Conservation (phyloP, 2,113 vertebrate species). For the Psephotus haematonotus region DNA sequence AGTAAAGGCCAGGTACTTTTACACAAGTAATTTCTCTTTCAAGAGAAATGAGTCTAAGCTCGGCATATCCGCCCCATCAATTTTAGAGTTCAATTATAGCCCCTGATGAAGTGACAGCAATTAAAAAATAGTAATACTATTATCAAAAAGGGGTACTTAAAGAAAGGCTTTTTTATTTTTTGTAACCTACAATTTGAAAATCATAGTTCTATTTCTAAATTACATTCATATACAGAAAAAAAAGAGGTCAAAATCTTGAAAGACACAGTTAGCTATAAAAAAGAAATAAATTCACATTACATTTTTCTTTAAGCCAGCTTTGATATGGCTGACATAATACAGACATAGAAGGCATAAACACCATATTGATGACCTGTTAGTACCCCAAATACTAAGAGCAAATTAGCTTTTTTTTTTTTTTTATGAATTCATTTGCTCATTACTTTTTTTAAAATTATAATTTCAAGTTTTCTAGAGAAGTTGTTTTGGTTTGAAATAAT, state of each 20-base stretch:
- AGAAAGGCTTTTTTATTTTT: not conserved
- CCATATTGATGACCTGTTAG: conserved; percentile 62
- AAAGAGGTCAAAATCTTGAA: not conserved
- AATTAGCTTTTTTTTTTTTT: not conserved
- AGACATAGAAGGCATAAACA: not conserved
- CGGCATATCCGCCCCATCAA: conserved; percentile 4
- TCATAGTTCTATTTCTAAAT: not conserved
- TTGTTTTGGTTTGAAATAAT: conserved; percentile 74
- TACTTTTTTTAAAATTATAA: conserved; percentile 65
- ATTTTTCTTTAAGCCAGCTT: not conserved
- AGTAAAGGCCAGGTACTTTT: conserved; percentile 24
- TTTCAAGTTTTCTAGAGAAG: conserved; percentile 68
- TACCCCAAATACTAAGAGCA: conserved; percentile 33
- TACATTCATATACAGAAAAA: not conserved
- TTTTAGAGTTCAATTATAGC: conserved; percentile 44
- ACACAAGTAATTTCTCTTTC: not conserved
- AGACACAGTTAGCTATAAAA: not conserved
- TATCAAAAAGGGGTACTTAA: not conserved
- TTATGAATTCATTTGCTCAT: conserved; percentile 7
- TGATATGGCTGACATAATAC: not conserved
- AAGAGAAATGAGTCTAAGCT: conserved; percentile 58
- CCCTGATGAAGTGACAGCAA: not conserved
- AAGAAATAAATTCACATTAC: not conserved
- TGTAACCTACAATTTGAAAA: not conserved
- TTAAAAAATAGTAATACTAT: not conserved